A percentile compares a stretch with the other conserved stretches of the same genome.
Conservation (phyloP, 2,888 invertebrate genomes). For the Ochropacha duplaris region DNA sequence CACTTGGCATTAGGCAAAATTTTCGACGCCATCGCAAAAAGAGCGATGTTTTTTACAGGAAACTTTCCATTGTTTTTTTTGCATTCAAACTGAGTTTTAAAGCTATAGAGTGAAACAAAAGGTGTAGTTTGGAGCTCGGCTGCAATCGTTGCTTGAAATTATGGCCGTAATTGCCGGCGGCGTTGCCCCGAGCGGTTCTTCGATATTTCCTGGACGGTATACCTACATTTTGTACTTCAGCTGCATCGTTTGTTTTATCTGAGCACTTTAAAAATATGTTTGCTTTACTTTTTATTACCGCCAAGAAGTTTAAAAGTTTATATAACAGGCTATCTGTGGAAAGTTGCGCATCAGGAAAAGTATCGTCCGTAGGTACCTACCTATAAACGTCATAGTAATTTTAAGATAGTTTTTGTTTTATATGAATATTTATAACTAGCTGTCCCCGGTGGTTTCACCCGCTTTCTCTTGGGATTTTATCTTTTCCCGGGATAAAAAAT, state of each 20-base stretch:
- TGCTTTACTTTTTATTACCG: not conserved
- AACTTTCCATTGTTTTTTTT: constrained; percentile 21
- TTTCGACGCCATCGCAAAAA: not conserved
- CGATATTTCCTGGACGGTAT: constrained; percentile 2
- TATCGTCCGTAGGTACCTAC: too few species aligned
- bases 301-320: not conserved
- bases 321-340: not conserved
- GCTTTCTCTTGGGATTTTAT: too few species aligned
- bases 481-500: too few species aligned
- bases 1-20: not conserved
- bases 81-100: constrained; percentile 30
- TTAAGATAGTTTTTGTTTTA: too few species aligned
- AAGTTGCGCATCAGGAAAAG: not conserved
- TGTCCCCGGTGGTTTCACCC: too few species aligned
- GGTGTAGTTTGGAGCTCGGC: constrained; percentile 12
- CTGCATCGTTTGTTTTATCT: not conserved
- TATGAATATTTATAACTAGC: not conserved
- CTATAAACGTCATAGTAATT: too few species aligned
- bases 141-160: constrained; percentile 24
- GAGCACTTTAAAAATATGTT: not conserved
- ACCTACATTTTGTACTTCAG: not conserved
- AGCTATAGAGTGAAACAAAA: constrained; percentile 24
- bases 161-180: constrained; percentile 25
- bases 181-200: constrained; percentile 11
- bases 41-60: constrained; percentile 21